A percentile compares a stretch with the other conserved stretches of the same genome.
Conservation (phyloP, 2,888 invertebrate genomes). For the Athalia rosae region DNA sequence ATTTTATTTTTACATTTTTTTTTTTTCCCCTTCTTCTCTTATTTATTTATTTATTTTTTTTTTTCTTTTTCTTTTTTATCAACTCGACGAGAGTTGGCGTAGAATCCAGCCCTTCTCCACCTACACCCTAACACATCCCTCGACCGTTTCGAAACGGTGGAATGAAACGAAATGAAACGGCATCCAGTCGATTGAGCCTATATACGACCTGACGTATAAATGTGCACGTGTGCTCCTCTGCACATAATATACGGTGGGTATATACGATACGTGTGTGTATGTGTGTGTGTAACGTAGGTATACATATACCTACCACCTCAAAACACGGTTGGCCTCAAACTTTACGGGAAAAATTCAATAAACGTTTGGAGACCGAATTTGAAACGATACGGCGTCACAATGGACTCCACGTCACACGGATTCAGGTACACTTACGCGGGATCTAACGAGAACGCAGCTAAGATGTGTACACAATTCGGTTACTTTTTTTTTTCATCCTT, state of each 20-base stretch:
- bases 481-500: no score
- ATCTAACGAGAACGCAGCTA: no score
- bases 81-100: conserved; percentile 50
- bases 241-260: no score
- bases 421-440: no score
- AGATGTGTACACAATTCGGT: no score
- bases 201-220: not conserved
- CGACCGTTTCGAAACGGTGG: conserved; percentile 23
- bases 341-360: conserved; percentile 37
- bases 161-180: conserved; percentile 44
- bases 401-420: conserved; percentile 10
- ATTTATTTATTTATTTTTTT: conserved; percentile 17
- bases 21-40: conserved; percentile 35
- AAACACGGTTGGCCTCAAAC: not conserved
- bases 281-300: no score
- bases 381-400: not conserved
- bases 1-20: not conserved
- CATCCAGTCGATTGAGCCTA: conserved; percentile 41
- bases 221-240: no score
- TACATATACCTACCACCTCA: not conserved
- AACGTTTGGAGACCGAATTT: conserved; percentile 13
- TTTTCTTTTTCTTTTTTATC: conserved; percentile 46
- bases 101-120: not conserved
- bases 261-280: no score
- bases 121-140: no score